Evolutionary conservation across 2,797 vertebrate genomes (phyloP).

Genomic region (Chloroceryle amazona): DNA sequence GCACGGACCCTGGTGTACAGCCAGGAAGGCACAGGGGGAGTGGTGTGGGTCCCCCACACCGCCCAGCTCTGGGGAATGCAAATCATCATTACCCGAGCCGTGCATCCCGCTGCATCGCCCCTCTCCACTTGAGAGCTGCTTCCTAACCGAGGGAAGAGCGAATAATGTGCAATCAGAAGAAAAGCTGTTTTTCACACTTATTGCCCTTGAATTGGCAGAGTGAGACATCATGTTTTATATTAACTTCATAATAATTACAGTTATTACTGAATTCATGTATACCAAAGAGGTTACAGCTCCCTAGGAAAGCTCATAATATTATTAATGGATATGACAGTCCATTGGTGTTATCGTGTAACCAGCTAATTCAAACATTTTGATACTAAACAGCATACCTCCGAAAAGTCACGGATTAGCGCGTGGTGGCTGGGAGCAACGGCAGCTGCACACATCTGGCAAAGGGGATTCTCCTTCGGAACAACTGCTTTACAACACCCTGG

Average conservation of each 20-base stretch:
- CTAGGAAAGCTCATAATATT: constrained; percentile 68
- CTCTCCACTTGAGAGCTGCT: not conserved
- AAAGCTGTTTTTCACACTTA: constrained; percentile 75
- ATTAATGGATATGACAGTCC: constrained; percentile 70
- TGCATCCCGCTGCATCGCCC: not conserved
- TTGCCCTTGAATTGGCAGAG: constrained; percentile 72
- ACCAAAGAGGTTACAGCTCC: constrained; percentile 73
- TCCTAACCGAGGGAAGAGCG: not conserved
- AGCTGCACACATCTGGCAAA: not conserved
- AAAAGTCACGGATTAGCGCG: not conserved
- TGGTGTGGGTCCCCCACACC: fast-evolving
- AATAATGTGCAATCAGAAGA: not conserved
- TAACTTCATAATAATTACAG: constrained; percentile 83
- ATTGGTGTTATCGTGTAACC: constrained; percentile 52
- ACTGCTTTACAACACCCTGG: not conserved
- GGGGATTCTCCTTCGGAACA: not conserved
- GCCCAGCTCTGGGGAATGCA: fast-evolving
- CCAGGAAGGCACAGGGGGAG: fast-evolving
- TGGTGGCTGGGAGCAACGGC: not conserved
- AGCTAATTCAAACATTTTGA: constrained; percentile 51
- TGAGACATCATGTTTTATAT: constrained; percentile 79
- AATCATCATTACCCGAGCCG: fast-evolving
- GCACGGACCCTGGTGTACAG: fast-evolving
- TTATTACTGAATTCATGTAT: constrained; percentile 78
- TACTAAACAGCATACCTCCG: constrained; percentile 9